These are phyloP conservation scores for Lordiphosa collinella DNA, from an alignment of 1,140 invertebrate genomes.

Conservation along the genomic window DNA sequence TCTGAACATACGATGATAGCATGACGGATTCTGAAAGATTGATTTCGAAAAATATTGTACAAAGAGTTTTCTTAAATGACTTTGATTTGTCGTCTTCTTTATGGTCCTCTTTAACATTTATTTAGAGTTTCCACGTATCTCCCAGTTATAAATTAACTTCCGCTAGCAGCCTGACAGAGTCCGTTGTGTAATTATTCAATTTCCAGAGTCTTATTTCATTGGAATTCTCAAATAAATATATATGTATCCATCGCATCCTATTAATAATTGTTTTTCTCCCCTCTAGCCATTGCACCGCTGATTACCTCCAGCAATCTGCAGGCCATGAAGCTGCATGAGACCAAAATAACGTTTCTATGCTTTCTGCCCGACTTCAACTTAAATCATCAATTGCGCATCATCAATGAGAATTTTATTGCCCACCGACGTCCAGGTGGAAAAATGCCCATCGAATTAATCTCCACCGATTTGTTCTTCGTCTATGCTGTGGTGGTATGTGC, in stretches of 20 bases:
- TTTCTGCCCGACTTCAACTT: conserved; percentile 75
- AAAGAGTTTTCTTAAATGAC: too few relatives aligned
- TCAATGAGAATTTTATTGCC: conserved; percentile 68
- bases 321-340: conserved; percentile 61
- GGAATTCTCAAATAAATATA: background rate
- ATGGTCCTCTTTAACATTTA: too few relatives aligned
- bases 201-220: too few relatives aligned
- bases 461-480: conserved; percentile 42
- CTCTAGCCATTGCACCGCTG: conserved; percentile 61
- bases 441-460: conserved; percentile 1
- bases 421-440: conserved; percentile 10
- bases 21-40: too few relatives aligned
- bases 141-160: too few relatives aligned
- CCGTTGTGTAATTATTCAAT: too few relatives aligned
- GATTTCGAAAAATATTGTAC: too few relatives aligned
- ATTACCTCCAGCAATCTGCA: conserved; percentile 59
- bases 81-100: too few relatives aligned
- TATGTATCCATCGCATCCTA: background rate
- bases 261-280: background rate
- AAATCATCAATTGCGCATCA: conserved; percentile 68
- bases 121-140: too few relatives aligned
- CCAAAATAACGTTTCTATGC: conserved; percentile 54
- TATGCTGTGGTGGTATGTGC: conserved; percentile 42
- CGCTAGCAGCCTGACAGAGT: too few relatives aligned
- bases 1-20: too few relatives aligned